Conservation (phyloP, 1,140 invertebrate genomes). For the Octopus sinensis region DNA sequence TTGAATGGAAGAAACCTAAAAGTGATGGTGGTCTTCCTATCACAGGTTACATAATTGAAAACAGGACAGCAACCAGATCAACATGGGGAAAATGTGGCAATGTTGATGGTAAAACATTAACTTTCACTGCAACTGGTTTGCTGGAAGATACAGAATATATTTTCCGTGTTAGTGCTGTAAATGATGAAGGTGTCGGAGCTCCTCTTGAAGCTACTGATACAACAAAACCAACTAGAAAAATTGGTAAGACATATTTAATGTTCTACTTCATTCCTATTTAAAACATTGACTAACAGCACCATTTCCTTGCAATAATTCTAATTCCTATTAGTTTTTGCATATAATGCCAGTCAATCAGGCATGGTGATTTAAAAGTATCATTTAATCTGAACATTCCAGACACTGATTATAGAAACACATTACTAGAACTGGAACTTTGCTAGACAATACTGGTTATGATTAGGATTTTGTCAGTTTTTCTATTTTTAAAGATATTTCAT, state of each 20-base stretch:
- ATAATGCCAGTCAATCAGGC: too few species aligned
- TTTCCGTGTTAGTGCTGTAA: constrained; percentile 68
- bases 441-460: too few species aligned
- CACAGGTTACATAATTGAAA: constrained; percentile 49
- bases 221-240: constrained; percentile 61
- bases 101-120: constrained; percentile 57
- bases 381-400: too few species aligned
- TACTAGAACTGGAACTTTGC: too few species aligned
- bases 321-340: too few species aligned
- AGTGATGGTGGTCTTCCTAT: constrained; percentile 48
- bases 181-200: constrained; percentile 86
- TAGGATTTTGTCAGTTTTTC: too few species aligned
- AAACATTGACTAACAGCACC: too few species aligned
- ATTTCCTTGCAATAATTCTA: too few species aligned
- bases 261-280: not conserved
- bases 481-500: too few species aligned
- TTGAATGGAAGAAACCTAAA: constrained; percentile 48
- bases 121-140: constrained; percentile 34
- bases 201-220: constrained; percentile 85
- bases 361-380: too few species aligned
- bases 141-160: constrained; percentile 38
- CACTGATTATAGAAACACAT: too few species aligned
- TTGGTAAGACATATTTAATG: constrained; percentile 4
- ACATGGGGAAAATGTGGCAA: constrained; percentile 82
- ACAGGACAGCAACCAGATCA: constrained; percentile 63